These are phyloP conservation scores for Clarias gariepinus DNA, from an alignment of 2,113 vertebrate species.

Conservation along the genomic window DNA sequence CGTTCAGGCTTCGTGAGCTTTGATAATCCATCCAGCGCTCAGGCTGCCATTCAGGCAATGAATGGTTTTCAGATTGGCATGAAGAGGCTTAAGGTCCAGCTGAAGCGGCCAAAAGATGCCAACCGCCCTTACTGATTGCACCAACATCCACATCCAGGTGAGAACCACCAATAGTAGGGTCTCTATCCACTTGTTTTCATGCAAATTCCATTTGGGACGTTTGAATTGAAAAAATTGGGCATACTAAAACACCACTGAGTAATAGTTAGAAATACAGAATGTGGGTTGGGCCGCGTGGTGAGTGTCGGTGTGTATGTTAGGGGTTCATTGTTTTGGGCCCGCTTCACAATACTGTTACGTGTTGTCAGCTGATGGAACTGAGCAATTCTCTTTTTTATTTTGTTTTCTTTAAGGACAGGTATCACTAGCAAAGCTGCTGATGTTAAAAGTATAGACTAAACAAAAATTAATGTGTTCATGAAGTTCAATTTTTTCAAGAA, in stretches of 20 bases:
- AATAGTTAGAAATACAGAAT: background rate
- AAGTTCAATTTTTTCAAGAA: too few relatives aligned
- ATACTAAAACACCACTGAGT: background rate
- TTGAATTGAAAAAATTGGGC: background rate
- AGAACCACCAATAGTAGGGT: background rate
- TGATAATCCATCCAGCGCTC: constrained; percentile 97
- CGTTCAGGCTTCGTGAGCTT: constrained; percentile 94
- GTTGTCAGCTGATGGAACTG: background rate
- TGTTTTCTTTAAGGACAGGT: background rate
- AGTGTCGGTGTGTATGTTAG: background rate
- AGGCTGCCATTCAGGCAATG: constrained; percentile 98
- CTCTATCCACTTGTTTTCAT: background rate
- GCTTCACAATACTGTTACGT: background rate
- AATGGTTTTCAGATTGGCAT: constrained; percentile 99
- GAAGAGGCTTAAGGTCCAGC: constrained; percentile 98
- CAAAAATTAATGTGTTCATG: too few relatives aligned
- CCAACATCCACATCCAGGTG: constrained; percentile 80
- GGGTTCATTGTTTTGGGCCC: background rate
- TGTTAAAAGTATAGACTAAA: too few relatives aligned
- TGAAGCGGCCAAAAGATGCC: constrained; percentile 97
- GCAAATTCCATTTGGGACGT: background rate
- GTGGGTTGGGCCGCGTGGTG: background rate
- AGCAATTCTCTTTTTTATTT: background rate
- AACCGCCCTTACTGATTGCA: constrained; percentile 94
- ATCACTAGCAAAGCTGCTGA: background rate